Base-by-base conservation (phyloP, 2,113 vertebrate genomes). In the Fulmarus glacialis region DNA sequence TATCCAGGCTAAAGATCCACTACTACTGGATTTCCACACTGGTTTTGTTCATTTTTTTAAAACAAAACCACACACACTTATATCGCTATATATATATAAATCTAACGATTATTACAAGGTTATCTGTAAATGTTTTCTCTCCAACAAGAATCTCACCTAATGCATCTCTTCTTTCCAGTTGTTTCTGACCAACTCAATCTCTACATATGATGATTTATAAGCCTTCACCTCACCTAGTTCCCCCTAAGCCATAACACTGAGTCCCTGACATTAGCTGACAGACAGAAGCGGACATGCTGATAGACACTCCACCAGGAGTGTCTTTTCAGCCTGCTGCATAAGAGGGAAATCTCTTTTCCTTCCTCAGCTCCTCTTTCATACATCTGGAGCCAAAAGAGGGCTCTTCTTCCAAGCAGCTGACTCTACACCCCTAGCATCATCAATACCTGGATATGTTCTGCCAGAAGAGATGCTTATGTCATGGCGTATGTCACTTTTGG, bases 181-280 rank as follows among this genome's bases (percentile, higher is more conserved):
- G 16, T 34, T 86, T 74, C 40, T 82, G 80, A 42, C 47, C 4
- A 3, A 12, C n/a, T 55, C 29, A 23, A 5, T n/a, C 40, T 56
- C 30, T 22, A 17, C 6, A 6, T 11, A 10, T 12, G 6, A 27
- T 0, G 9, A n/a, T 0, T n/a, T 52, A 22, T 9, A 62, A 55
- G 12, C 8, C 36, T 38, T 68, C 48, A n/a, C 17, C 38, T 60
- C 11, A 27, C 36, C 15, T 27, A 18, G 21, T 3, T 17, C 0
- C 0, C 30, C 6, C 50, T 9, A 82, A 29, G 9, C 26, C 24
- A 1, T 7, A 38, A 23, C 1, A 26, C 1, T 1, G 0, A 40
- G 19, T 15, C 19, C 26, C 75, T 78, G 64, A 64, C 11, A 18
- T 29, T 7, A 0, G 3, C 52, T 4, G 17, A 45, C 17, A 8